phyloP scores from a whole-genome alignment of 2,797 vertebrate genomes.

The Spheniscus humboldti region DNA sequence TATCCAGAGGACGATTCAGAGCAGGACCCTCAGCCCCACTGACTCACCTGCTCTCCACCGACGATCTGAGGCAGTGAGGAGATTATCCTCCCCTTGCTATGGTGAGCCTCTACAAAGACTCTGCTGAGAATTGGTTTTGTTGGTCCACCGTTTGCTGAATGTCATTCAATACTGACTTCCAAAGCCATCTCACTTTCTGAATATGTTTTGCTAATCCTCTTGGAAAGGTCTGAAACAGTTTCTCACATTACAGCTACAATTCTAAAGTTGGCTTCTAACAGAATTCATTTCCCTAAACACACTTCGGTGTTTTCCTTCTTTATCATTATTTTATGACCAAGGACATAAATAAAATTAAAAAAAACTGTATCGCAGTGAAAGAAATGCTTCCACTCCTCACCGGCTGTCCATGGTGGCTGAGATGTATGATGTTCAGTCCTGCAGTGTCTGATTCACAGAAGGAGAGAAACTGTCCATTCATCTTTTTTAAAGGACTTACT shows the following conservation, averaged over 20 bases:
- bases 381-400: not conserved
- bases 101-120: not conserved
- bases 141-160: not conserved
- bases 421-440: not conserved
- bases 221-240: not conserved
- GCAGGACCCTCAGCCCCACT: not conserved
- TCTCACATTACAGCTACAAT: not conserved
- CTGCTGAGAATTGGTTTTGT: not conserved
- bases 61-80: not conserved
- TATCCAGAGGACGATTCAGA: not conserved
- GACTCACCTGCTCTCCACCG: fast-evolving
- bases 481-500: not conserved
- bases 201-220: not conserved
- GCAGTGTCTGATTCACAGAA: not conserved
- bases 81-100: not conserved
- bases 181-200: not conserved
- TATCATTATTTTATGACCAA: not conserved
- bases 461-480: not conserved
- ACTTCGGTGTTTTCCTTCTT: not conserved
- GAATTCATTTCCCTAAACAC: not conserved
- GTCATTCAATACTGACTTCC: not conserved
- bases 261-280: not conserved
- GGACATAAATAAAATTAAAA: not conserved
- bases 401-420: not conserved
- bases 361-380: fast-evolving